Conservation (phyloP, 2,113 vertebrate genomes). For the Phycodurus eques region DNA sequence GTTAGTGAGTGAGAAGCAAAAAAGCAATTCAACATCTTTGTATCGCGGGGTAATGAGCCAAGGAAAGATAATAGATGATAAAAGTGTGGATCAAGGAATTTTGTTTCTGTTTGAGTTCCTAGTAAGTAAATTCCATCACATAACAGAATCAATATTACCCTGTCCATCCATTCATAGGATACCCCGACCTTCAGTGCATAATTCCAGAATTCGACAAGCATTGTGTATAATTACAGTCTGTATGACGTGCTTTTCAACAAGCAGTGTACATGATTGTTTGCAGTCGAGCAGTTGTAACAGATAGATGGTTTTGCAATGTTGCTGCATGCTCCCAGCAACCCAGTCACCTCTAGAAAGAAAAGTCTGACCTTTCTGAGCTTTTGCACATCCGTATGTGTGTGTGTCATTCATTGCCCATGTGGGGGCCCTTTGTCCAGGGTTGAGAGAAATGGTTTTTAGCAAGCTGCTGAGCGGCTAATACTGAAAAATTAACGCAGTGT, state of each 20-base stretch:
- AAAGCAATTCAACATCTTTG: not conserved
- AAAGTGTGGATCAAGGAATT: not conserved
- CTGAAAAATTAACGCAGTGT: conserved; percentile 38
- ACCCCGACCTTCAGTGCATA: conserved; percentile 49
- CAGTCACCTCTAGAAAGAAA: conserved; percentile 41
- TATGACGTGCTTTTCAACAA: not conserved
- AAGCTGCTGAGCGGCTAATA: conserved; percentile 20
- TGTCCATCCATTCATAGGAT: conserved; percentile 55
- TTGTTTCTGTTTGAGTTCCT: not conserved
- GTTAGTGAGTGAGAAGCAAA: not conserved
- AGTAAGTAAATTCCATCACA: not conserved
- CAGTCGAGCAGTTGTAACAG: conserved; percentile 1
- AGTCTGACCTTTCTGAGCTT: conserved; percentile 29
- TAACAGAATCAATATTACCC: conserved; percentile 31
- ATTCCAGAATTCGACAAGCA: conserved; percentile 23
- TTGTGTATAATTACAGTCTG: not conserved
- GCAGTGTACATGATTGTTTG: not conserved
- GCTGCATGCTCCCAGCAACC: conserved; percentile 35
- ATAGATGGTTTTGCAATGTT: conserved; percentile 11
- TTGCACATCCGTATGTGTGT: conserved; percentile 10
- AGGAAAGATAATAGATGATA: no score
- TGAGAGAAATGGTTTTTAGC: conserved; percentile 41
- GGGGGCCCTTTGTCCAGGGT: conserved; percentile 21
- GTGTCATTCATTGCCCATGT: conserved; percentile 16
- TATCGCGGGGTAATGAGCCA: no score